Conservation (phyloP, 2,888 invertebrate genomes). For the Tenthredo distinguenda region DNA sequence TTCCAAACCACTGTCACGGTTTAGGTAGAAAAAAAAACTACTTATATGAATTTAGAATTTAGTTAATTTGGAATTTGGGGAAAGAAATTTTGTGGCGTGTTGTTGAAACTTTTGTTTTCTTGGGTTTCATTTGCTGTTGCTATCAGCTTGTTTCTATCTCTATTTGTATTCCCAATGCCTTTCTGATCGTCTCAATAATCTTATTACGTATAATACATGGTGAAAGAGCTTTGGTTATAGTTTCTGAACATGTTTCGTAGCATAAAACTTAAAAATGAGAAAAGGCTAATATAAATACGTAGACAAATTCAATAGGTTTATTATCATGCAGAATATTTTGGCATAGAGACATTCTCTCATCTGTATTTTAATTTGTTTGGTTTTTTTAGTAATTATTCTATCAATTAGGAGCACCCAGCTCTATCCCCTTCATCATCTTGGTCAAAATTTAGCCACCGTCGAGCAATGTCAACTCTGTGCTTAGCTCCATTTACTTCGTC, state of each 20-base stretch:
- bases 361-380: not conserved
- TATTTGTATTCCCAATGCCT: conserved; percentile 8
- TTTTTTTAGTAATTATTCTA: not conserved
- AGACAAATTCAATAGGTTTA: conserved; percentile 24
- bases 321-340: not conserved
- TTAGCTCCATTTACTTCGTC: conserved; percentile 24
- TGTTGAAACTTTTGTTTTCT: not conserved
- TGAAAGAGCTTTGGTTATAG: not conserved
- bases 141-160: not conserved
- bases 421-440: not conserved
- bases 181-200: not conserved
- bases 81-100: conserved; percentile 6
- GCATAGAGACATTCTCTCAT: not conserved
- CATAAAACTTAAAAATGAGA: not conserved
- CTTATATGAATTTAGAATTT: not conserved
- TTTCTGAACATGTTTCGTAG: not conserved
- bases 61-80: conserved; percentile 35
- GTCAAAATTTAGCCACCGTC: conserved; percentile 45
- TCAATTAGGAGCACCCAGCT: not conserved
- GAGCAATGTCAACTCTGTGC: conserved; percentile 49
- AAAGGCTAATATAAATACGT: not conserved
- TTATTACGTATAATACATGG: not conserved
- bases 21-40: not conserved
- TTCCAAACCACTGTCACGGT: not conserved
- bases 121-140: conserved; percentile 1